These are phyloP conservation scores for Panthera uncia DNA, from an alignment of 2,113 vertebrate genomes.

Conservation along the genomic window DNA sequence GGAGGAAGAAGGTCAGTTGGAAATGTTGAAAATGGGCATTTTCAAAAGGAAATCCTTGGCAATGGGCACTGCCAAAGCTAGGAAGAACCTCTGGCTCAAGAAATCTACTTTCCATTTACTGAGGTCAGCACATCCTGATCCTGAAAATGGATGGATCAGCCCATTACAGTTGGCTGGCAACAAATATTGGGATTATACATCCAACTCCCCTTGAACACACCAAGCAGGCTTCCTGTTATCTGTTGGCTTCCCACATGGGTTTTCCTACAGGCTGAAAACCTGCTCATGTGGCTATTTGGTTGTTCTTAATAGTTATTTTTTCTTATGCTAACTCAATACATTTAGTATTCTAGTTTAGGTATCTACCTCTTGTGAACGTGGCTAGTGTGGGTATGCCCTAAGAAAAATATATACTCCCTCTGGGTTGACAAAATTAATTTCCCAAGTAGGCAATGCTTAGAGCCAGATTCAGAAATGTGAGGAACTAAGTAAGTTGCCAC, in stretches of 20 bases:
- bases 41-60: conserved; percentile 49
- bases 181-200: conserved; percentile 40
- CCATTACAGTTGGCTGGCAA: neutral
- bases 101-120: conserved; percentile 41
- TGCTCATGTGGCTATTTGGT: neutral
- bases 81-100: conserved; percentile 13
- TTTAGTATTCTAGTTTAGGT: neutral
- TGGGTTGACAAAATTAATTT: neutral
- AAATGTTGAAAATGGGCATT: conserved; percentile 26
- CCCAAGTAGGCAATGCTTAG: neutral
- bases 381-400: neutral
- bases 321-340: neutral
- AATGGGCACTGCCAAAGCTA: neutral
- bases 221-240: neutral
- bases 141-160: neutral
- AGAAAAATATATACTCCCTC: neutral
- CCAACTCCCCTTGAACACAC: neutral
- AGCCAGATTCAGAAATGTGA: neutral
- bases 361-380: neutral
- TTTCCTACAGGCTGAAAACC: conserved; percentile 13
- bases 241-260: conserved; percentile 1
- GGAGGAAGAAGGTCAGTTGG: neutral
- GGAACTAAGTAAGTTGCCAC: neutral
- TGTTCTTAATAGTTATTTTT: conserved; percentile 25
- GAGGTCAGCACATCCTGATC: neutral